Evolutionary conservation across 2,797 vertebrate species (phyloP).

Genomic region (Streptopelia turtur): DNA sequence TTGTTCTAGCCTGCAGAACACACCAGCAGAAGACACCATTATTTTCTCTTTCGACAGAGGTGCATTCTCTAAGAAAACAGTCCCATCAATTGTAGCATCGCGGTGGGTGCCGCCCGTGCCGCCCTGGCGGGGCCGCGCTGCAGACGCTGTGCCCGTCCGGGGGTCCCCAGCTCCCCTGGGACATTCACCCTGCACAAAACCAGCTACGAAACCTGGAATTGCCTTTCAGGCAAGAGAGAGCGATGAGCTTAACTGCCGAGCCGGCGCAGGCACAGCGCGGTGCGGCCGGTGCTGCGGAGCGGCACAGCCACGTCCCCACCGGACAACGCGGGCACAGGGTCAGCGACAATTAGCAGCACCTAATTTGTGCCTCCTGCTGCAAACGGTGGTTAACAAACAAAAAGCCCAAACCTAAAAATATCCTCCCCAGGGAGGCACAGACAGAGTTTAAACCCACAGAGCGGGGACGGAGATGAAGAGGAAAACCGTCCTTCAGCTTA

Average conservation of each 20-base stretch:
- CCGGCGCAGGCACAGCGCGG: accelerated
- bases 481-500: conserved; percentile 12
- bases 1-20: background rate
- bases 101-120: accelerated
- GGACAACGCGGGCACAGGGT: accelerated
- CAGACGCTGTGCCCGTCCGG: background rate
- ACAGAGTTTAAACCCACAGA: background rate
- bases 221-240: background rate
- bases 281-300: accelerated
- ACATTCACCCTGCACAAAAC: background rate
- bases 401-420: background rate
- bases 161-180: background rate
- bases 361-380: background rate
- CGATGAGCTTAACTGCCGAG: background rate
- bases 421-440: background rate
- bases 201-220: background rate
- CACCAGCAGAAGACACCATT: background rate
- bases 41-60: background rate
- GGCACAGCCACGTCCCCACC: accelerated
- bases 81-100: background rate
- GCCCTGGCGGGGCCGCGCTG: background rate
- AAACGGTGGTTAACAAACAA: background rate
- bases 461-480: background rate
- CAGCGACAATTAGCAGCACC: background rate
- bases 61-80: background rate